These are phyloP conservation scores for Pardalotus punctatus DNA, from an alignment of 2,113 vertebrate species.

Conservation along the genomic window DNA sequence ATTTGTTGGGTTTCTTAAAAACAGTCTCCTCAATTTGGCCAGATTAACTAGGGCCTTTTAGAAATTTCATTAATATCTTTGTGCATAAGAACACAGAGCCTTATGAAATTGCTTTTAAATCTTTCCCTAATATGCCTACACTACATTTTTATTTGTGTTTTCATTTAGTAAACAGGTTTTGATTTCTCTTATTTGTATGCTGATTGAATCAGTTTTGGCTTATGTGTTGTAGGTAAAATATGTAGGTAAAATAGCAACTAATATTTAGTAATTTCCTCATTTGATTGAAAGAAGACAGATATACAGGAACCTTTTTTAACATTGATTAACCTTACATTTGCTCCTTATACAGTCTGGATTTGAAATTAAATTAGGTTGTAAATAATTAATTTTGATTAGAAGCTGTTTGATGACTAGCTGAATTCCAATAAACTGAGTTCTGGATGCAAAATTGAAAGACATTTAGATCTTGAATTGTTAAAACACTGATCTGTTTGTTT, in stretches of 20 bases:
- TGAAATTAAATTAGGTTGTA: neutral
- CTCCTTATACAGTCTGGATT: neutral
- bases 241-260: neutral
- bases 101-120: neutral
- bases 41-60: neutral
- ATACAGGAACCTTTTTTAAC: neutral
- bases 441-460: neutral
- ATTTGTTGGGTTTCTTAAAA: neutral
- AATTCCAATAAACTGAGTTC: neutral
- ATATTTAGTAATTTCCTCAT: neutral
- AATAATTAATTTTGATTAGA: neutral
- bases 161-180: neutral
- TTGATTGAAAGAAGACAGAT: neutral
- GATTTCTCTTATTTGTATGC: neutral
- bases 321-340: neutral
- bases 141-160: neutral
- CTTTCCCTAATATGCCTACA: neutral
- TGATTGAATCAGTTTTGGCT: neutral
- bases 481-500: neutral
- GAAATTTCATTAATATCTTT: neutral
- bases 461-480: neutral
- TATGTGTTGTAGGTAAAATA: neutral
- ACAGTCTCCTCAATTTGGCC: neutral
- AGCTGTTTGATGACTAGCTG: neutral
- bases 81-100: neutral